Conservation (phyloP, 2,797 vertebrate genomes). For the Nyctalus aviator region DNA sequence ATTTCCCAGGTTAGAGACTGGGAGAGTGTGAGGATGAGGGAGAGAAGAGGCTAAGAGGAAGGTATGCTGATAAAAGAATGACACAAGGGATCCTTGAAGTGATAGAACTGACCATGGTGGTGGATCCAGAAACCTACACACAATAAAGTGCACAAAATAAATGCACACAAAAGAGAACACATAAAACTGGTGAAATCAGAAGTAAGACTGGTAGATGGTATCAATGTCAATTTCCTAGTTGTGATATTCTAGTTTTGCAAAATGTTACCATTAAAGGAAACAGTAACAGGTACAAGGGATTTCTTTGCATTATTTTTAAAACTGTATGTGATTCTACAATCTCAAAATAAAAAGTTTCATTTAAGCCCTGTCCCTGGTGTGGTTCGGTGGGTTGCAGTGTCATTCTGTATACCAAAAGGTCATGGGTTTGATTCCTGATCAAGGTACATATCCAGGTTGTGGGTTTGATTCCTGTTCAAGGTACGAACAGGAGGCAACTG, state of each 20-base stretch:
- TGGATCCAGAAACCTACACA: neutral
- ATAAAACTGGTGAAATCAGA: neutral
- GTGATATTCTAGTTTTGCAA: neutral
- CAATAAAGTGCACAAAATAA: neutral
- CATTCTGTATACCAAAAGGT: neutral
- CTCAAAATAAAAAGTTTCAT: slow-evolving; percentile 54
- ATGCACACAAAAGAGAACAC: neutral
- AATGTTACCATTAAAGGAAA: neutral
- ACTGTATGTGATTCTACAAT: neutral
- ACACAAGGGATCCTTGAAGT: neutral
- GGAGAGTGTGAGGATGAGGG: neutral
- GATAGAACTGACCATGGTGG: neutral
- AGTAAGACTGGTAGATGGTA: neutral
- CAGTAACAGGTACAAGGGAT: neutral
- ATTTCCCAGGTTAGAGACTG: neutral
- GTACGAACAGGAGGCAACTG: neutral
- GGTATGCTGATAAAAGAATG: neutral
- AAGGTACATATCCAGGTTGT: neutral
- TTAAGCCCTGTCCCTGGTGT: neutral
- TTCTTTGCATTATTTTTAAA: slow-evolving; percentile 38
- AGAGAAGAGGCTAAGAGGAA: neutral
- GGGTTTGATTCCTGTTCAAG: neutral
- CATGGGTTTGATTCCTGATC: neutral
- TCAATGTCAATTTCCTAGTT: neutral
- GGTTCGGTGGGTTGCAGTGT: neutral